A percentile compares a stretch with the other conserved stretches of the same genome.
These are phyloP conservation scores for Myiothlypis coronata DNA, from an alignment of 2,797 vertebrate species.

Conservation along the genomic window DNA sequence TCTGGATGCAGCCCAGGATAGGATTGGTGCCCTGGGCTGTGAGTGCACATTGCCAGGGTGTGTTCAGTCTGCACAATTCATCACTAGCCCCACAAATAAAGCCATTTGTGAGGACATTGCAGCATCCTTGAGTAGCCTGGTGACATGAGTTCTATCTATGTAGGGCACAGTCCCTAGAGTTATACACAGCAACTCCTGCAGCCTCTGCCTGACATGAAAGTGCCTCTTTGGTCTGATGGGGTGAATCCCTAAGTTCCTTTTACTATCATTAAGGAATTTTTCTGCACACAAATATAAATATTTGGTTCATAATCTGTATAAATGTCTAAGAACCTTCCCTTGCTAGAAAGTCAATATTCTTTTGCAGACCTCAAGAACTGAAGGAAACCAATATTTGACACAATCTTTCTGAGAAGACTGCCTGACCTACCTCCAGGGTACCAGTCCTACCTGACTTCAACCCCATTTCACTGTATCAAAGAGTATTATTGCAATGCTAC, in stretches of 20 bases:
- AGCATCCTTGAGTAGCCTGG: background rate
- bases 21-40: background rate
- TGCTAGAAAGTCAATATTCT: background rate
- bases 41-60: accelerated
- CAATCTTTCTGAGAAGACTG: background rate
- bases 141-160: background rate
- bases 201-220: background rate
- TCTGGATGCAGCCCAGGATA: background rate
- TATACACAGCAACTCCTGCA: background rate
- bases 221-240: background rate
- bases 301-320: background rate
- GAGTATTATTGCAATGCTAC: background rate
- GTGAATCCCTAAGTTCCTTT: background rate
- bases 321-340: background rate
- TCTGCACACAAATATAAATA: background rate
- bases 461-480: background rate
- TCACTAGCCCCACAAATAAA: background rate
- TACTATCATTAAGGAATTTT: background rate
- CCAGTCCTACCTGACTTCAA: background rate
- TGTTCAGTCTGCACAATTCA: background rate
- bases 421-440: background rate
- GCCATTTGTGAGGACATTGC: background rate
- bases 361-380: background rate
- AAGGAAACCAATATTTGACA: background rate
- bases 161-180: background rate